phyloP scores from a whole-genome alignment of 1,140 invertebrate genomes.

The Macrotrachela quadricornifera region DNA sequence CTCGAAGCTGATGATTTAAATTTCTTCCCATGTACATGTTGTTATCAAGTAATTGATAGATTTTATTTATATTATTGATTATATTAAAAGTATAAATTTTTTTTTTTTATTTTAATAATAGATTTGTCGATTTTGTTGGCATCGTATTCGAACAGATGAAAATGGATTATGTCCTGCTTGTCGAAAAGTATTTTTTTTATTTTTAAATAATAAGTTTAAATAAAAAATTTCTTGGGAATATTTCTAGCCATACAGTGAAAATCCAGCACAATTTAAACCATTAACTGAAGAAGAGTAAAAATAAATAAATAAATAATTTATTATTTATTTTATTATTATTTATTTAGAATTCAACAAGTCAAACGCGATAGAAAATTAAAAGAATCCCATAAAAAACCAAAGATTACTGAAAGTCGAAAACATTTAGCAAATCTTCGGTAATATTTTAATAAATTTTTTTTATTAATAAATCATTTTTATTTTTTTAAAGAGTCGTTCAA shows the following conservation, averaged over 20 bases:
- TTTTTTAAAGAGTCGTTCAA: constrained; percentile 57
- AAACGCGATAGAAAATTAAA: constrained; percentile 85
- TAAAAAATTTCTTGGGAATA: neutral
- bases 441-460: no score
- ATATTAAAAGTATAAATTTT: constrained; percentile 14
- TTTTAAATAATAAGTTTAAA: no score
- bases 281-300: constrained; percentile 61
- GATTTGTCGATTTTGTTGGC: constrained; percentile 99
- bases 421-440: constrained; percentile 67
- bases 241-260: constrained; percentile 60
- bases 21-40: constrained; percentile 97
- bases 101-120: constrained; percentile 34
- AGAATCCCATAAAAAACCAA: constrained; percentile 52
- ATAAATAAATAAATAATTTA: neutral
- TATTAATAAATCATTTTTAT: no score
- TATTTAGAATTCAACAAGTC: constrained; percentile 34
- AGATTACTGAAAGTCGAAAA: constrained; percentile 79
- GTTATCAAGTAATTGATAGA: constrained; percentile 59
- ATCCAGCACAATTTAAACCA: constrained; percentile 93
- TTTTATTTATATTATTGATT: no score
- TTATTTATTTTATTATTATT: neutral
- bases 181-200: constrained; percentile 47
- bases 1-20: constrained; percentile 93
- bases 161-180: constrained; percentile 97
- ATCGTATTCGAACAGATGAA: constrained; percentile 90